Conservation (phyloP, 2,113 vertebrate species). For the Percopsis transmontana region DNA sequence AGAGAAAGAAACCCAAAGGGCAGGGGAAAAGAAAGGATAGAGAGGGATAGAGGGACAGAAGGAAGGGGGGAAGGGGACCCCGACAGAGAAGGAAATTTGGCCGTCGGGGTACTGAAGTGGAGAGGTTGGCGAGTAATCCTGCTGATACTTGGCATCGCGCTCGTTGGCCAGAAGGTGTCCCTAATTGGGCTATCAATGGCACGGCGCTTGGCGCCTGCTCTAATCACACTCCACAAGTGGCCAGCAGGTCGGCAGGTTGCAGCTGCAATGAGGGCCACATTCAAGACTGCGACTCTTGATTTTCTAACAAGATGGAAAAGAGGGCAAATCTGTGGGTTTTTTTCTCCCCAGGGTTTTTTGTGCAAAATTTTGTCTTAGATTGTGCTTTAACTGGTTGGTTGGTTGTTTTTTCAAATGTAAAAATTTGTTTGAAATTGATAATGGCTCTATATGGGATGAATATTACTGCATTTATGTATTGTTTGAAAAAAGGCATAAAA, state of each 20-base stretch:
- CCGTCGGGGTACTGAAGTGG: conserved; percentile 66
- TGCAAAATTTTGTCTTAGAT: no score
- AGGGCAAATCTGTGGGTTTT: not conserved
- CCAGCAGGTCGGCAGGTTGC: conserved; percentile 3
- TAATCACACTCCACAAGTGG: conserved; percentile 62
- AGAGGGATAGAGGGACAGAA: conserved; percentile 9
- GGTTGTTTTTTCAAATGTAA: no score
- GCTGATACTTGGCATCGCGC: conserved; percentile 78
- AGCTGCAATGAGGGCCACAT: not conserved
- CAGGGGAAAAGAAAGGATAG: conserved; percentile 64
- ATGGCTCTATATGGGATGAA: no score
- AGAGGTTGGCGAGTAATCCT: conserved; percentile 86
- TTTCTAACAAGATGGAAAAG: not conserved
- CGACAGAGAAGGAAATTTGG: conserved; percentile 67
- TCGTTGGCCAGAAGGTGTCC: conserved; percentile 80
- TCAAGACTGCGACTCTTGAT: conserved; percentile 2
- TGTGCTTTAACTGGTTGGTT: no score
- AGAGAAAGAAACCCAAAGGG: not conserved
- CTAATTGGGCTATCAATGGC: conserved; percentile 84
- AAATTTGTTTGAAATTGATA: no score
- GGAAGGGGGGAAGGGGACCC: conserved; percentile 43
- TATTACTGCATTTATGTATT: no score
- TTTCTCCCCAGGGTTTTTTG: no score
- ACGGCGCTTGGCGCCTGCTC: conserved; percentile 72
- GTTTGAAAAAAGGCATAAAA: no score